Evolutionary conservation across 2,888 invertebrate genomes (phyloP), one percentile per base, ranked within the genome.

Genomic region (Metellina segmentata): DNA sequence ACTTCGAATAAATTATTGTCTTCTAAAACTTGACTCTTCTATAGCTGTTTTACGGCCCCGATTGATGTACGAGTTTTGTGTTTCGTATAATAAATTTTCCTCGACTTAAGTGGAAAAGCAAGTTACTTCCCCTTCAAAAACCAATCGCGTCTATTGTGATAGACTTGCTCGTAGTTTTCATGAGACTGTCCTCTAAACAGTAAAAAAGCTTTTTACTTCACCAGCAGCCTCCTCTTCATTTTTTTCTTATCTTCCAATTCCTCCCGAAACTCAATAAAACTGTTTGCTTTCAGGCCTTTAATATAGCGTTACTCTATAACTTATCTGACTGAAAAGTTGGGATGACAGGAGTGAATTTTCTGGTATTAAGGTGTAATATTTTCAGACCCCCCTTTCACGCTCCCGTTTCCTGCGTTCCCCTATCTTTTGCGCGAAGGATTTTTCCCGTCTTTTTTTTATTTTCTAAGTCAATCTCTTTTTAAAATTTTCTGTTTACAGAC

Each of bases 241-340:
- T 34, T 49, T 51, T 19, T 19, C 48, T n/a, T 49, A 48, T 71
- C 69, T 86, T 52, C 20, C 49, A 20, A 20, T 70, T 70, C 61
- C 74, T n/a, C n/a, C 81, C 61, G 19, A 75, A 81, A 81, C 81
- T 88, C 75, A 88, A 88, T 88, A 88, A 81, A 88, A 81, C 74
- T 81, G 88, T 88, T 88, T 88, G 81, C 88, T 81, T 69, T 88
- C 48, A 34, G 53, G 81, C 74, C 72, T 81, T 88, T 88, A 88
- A 88, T 88, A 88, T 75, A 72, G 81, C 69, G 49, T 69, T 78
- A 69, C 78, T 49, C 75, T 86, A 78, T 86, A 86, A 78, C 70
- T 78, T 86, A 78, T 71, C 70, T 49, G 11, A 19, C 78, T 51
- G 79, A 86, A 86, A 86, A 86, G 70, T 78, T 51, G 78, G 77